These are phyloP conservation scores for Lithobius niger DNA, from an alignment of 1,140 invertebrate species.

Conservation along the genomic window DNA sequence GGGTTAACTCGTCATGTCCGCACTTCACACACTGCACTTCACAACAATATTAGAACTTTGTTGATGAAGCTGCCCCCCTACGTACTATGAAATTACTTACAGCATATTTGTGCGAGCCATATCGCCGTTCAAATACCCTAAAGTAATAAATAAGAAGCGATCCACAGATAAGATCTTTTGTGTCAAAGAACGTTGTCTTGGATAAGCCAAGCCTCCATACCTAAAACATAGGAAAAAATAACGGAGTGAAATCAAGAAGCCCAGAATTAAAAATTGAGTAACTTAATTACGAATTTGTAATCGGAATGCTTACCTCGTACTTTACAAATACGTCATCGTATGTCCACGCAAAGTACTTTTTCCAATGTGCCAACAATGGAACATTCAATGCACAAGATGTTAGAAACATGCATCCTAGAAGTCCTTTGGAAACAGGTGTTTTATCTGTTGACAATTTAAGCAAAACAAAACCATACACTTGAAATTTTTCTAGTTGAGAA, in stretches of 20 bases:
- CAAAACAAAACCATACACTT: too few species aligned
- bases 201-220: conserved; percentile 36
- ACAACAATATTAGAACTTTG: too few species aligned
- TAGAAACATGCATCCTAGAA: conserved; percentile 34
- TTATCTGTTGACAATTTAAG: conserved; percentile 34
- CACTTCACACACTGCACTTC: too few species aligned
- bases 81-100: too few species aligned
- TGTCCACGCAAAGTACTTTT: conserved; percentile 31
- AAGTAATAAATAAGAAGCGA: conserved; percentile 41
- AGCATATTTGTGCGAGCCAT: conserved; percentile 40
- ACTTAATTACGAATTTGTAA: too few species aligned
- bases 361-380: conserved; percentile 31
- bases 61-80: too few species aligned
- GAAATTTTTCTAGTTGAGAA: too few species aligned
- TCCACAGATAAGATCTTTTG: conserved; percentile 40
- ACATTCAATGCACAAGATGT: conserved; percentile 36
- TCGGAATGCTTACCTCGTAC: conserved; percentile 27
- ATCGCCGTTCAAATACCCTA: conserved; percentile 40
- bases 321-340: conserved; percentile 29
- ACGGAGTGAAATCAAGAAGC: too few species aligned
- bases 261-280: too few species aligned
- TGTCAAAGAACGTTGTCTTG: conserved; percentile 37
- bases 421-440: conserved; percentile 36
- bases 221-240: too few species aligned
- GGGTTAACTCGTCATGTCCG: too few species aligned